Conservation (phyloP, 1,140 invertebrate species). For the Sitobion miscanthi region DNA sequence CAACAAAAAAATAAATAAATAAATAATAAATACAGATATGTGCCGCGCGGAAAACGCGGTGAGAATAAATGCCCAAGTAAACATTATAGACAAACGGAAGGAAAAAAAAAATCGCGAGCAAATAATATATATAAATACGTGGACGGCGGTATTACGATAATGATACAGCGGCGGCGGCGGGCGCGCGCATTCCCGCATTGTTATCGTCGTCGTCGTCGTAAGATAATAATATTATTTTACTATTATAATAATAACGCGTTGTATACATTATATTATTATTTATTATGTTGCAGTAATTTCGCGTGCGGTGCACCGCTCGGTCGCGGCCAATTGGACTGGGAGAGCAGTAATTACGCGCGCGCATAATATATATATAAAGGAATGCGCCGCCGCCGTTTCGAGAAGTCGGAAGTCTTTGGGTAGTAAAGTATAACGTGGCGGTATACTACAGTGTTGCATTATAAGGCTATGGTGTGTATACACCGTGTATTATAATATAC, state of each 20-base stretch:
- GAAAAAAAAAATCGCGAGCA: background rate
- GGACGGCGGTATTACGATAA: background rate
- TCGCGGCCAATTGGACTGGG: background rate
- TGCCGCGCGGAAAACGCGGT: background rate
- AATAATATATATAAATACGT: background rate
- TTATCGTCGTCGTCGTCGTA: background rate
- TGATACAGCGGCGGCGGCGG: background rate
- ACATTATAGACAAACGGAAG: background rate
- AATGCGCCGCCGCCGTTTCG: background rate
- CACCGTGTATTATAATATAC: background rate
- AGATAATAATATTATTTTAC: constrained; percentile 13
- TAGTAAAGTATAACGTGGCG: background rate
- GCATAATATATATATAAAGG: background rate
- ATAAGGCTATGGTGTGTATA: background rate
- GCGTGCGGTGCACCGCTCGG: background rate
- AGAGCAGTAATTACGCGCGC: background rate
- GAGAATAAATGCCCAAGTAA: background rate
- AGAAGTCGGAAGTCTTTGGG: background rate
- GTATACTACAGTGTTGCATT: background rate
- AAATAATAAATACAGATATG: background rate
- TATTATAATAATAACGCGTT: constrained; percentile 15
- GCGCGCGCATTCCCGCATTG: background rate
- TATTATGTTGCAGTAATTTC: constrained; percentile 5
- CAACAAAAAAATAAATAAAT: background rate
- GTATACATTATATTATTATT: background rate